Evolutionary conservation across 2,888 invertebrate genomes (phyloP).

Genomic region (Pseudococcus jackbeardsleyi): DNA sequence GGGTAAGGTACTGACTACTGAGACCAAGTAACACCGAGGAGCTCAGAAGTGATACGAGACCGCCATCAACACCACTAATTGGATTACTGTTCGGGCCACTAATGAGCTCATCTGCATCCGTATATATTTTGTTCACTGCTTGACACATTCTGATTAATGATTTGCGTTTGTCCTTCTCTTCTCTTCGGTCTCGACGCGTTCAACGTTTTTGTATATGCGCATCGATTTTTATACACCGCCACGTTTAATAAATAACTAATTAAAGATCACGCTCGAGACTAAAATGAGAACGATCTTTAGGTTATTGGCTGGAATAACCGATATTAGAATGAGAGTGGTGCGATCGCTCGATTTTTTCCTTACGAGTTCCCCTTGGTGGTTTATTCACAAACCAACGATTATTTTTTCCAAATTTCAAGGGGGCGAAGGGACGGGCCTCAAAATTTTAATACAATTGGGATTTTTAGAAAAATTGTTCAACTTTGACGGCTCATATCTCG

Average conservation of each 20-base stretch:
- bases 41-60: conserved; percentile 19
- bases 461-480: no score
- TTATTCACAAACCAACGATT: no score
- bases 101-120: conserved; percentile 64
- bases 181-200: background rate
- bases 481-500: no score
- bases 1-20: no score
- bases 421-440: no score
- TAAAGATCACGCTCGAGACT: background rate
- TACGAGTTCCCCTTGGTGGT: no score
- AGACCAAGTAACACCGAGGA: background rate
- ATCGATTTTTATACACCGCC: background rate
- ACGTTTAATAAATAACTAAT: conserved; percentile 27
- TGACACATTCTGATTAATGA: conserved; percentile 63
- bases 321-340: background rate
- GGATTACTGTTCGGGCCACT: conserved; percentile 60
- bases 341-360: no score
- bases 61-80: conserved; percentile 63
- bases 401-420: no score
- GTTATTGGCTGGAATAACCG: background rate
- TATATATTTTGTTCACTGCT: conserved; percentile 32
- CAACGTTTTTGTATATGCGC: conserved; percentile 3
- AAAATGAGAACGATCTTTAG: background rate
- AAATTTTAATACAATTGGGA: no score
- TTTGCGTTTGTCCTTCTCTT: conserved; percentile 31